Base-by-base conservation (phyloP, 2,113 vertebrate species). In the Misgurnus anguillicaudatus region DNA sequence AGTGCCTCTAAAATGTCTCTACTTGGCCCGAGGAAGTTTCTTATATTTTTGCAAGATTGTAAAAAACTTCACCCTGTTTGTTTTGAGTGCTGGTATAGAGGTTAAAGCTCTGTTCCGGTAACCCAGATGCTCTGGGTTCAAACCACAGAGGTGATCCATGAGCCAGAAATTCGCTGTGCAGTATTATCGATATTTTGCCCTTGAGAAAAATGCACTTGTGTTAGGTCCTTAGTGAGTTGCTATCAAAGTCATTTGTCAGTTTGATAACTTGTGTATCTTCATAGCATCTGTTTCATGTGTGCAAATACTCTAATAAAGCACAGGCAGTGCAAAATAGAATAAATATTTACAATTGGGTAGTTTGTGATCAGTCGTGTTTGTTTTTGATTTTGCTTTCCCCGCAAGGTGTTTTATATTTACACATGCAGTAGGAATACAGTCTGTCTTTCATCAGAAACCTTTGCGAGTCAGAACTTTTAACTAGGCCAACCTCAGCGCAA, bases 401-500 rank as follows among this genome's bases (percentile, higher is more conserved):
- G 2, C 24, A 55, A n/a, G n/a, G n/a, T 61, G 14, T 73, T 60
- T 42, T 60, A 45, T 9, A 14, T 72, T n/a, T 31, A 8, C 11
- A 51, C 45, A 48, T 51, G 16, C 45, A 13, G 42, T 75, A 16
- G 45, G 45, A 39, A 19, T 41, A 39, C 61, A 10, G 58, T 47
- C 73, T 75, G 24, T 63, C 31, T 75, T 75, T 57, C 19, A 64
- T 75, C 61, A 53, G 42, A 36, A 8, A n/a, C 17, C 17, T 39
- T n/a, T n/a, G 6, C 13, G 60, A 36, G 60, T 36, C 60, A n/a
- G 5, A 60, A 7, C 1, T 6, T 9, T 75, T 64, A 75, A 75
- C 58, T 64, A 64, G 73, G 61, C 60, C 73, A 75, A 16, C 61
- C 31, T 63, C 24, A 75, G 45, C 61, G 19, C 60, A 9, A 10